Evolutionary conservation across 2,797 vertebrate species (phyloP).

Genomic region (Eulemur coronatus): DNA sequence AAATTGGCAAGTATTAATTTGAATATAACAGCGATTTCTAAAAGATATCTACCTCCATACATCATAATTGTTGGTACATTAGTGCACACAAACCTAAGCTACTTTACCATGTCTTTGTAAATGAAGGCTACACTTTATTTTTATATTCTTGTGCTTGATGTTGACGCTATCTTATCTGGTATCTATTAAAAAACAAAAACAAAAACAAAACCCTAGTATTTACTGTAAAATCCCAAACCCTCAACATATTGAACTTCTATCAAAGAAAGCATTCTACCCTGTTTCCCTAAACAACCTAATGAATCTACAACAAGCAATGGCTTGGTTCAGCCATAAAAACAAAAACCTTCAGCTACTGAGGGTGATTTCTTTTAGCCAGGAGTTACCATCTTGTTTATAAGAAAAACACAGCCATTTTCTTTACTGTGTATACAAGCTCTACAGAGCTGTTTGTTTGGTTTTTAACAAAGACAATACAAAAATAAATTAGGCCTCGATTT

Average conservation of each 20-base stretch:
- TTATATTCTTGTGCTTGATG: background rate
- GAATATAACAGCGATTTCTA: background rate
- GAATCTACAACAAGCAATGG: conserved; percentile 2
- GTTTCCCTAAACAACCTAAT: conserved; percentile 42
- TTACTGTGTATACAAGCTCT: conserved; percentile 58
- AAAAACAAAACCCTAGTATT: background rate
- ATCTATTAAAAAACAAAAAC: background rate
- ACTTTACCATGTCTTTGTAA: background rate
- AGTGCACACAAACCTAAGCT: background rate
- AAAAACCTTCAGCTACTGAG: conserved; percentile 54
- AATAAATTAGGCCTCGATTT: conserved; percentile 80
- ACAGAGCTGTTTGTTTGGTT: conserved; percentile 70
- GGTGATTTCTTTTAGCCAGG: conserved; percentile 47
- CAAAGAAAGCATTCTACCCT: background rate
- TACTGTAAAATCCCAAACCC: background rate
- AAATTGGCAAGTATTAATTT: background rate
- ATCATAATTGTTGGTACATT: background rate
- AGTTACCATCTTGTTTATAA: conserved; percentile 79
- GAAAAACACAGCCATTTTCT: conserved; percentile 69
- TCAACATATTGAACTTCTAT: background rate
- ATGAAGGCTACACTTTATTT: background rate
- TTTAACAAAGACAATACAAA: conserved; percentile 81
- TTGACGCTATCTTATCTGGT: background rate
- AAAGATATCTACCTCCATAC: background rate
- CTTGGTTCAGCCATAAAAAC: conserved; percentile 48